Evolutionary conservation across 2,888 invertebrate genomes (phyloP).

Genomic region (Oxystoma pomonae): DNA sequence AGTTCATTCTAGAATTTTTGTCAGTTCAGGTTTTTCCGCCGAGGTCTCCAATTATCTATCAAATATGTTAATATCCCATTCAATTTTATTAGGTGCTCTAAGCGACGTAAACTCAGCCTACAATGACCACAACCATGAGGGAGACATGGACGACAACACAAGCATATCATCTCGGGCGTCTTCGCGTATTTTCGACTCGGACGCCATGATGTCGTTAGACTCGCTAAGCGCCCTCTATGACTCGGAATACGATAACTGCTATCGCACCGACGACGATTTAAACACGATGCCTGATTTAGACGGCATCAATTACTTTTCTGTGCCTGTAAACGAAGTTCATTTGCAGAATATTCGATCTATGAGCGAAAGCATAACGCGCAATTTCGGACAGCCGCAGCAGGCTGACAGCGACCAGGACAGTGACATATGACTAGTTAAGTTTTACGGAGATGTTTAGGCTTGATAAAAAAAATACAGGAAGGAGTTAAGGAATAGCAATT

Average conservation of each 20-base stretch:
- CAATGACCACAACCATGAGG: conserved; percentile 55
- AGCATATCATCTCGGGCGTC: conserved; percentile 80
- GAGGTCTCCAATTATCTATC: no score
- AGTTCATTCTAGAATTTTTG: no score
- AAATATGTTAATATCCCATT: no score
- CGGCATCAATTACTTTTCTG: conserved; percentile 47
- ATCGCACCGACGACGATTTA: conserved; percentile 51
- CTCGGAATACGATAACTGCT: conserved; percentile 65
- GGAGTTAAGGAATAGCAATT: no score
- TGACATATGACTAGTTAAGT: conserved; percentile 52
- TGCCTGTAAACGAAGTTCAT: conserved; percentile 56
- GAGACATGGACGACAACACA: conserved; percentile 64
- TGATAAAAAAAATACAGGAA: no score
- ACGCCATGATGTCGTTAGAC: conserved; percentile 72
- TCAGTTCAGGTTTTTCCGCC: no score
- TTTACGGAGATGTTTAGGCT: neutral
- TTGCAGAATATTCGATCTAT: conserved; percentile 71
- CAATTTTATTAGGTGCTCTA: conserved; percentile 59
- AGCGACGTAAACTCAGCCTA: conserved; percentile 84
- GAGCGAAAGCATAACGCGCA: conserved; percentile 71
- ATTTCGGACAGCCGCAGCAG: conserved; percentile 64
- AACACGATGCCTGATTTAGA: conserved; percentile 47
- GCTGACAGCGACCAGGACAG: conserved; percentile 61
- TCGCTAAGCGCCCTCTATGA: conserved; percentile 82
- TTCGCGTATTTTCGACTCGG: conserved; percentile 74